Conservation (phyloP, 2,888 invertebrate genomes). For the Cataglyphis cursor region DNA sequence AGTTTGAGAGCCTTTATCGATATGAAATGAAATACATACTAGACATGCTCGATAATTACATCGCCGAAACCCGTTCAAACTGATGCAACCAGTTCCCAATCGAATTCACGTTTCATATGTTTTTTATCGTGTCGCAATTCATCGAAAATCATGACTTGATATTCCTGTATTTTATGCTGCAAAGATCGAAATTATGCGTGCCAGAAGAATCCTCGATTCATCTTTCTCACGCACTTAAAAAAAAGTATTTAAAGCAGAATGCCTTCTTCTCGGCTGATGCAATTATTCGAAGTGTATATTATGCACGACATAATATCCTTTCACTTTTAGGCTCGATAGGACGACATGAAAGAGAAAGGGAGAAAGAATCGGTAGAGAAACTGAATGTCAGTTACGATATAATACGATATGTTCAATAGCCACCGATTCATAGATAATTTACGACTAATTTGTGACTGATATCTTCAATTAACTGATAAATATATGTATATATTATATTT, state of each 20-base stretch:
- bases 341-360: conserved; percentile 7
- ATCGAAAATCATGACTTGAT: background rate
- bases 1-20: background rate
- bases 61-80: conserved; percentile 34
- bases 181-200: background rate
- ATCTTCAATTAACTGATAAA: conserved; percentile 8
- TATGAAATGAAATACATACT: conserved; percentile 25
- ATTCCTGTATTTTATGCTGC: background rate
- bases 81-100: conserved; percentile 33
- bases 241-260: conserved; percentile 15
- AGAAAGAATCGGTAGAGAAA: background rate
- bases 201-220: background rate
- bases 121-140: conserved; percentile 23
- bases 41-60: conserved; percentile 41
- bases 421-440: background rate
- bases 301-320: conserved; percentile 13
- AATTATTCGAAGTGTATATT: background rate
- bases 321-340: conserved; percentile 31
- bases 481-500: background rate
- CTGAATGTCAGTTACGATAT: conserved; percentile 3
- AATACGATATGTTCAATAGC: background rate
- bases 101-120: conserved; percentile 1
- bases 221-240: background rate
- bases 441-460: background rate
- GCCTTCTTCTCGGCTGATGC: conserved; percentile 25